Conservation (phyloP, 2,888 invertebrate species). For the Cataglyphis livida region DNA sequence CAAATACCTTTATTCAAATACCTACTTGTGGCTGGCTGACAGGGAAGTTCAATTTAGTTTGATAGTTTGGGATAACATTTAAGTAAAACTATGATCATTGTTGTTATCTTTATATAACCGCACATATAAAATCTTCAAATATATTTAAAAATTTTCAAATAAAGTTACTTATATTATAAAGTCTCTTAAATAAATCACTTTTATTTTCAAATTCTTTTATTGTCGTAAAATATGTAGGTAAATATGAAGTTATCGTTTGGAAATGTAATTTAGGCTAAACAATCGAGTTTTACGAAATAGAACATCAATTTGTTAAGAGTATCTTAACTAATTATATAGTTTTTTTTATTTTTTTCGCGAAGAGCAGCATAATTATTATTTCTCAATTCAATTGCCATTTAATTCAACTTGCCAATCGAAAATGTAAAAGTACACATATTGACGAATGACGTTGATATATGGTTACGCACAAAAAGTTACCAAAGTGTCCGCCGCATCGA, state of each 20-base stretch:
- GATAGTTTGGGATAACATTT: conserved; percentile 23
- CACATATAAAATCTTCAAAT: not conserved
- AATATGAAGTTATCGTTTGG: not conserved
- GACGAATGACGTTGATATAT: conserved; percentile 41
- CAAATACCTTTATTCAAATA: conserved; percentile 11
- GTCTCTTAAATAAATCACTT: not conserved
- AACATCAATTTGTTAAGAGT: not conserved
- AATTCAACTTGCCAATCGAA: conserved; percentile 23
- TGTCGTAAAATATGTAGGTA: not conserved
- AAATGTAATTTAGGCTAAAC: not conserved
- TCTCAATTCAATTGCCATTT: not conserved
- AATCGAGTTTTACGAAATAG: not conserved
- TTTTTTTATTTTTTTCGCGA: not conserved
- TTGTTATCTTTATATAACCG: not conserved
- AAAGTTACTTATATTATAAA: not conserved
- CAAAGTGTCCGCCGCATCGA: conserved; percentile 47
- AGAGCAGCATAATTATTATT: conserved; percentile 46
- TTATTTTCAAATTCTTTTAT: not conserved
- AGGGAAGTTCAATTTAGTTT: conserved; percentile 14
- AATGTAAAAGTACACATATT: conserved; percentile 51
- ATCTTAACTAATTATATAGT: not conserved
- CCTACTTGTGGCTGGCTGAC: not conserved
- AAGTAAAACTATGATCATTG: not conserved
- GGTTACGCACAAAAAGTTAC: conserved; percentile 3
- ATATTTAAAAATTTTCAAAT: not conserved